Evolutionary conservation across 1,140 invertebrate genomes (phyloP).

Genomic region (Scaptomyza hsui): DNA sequence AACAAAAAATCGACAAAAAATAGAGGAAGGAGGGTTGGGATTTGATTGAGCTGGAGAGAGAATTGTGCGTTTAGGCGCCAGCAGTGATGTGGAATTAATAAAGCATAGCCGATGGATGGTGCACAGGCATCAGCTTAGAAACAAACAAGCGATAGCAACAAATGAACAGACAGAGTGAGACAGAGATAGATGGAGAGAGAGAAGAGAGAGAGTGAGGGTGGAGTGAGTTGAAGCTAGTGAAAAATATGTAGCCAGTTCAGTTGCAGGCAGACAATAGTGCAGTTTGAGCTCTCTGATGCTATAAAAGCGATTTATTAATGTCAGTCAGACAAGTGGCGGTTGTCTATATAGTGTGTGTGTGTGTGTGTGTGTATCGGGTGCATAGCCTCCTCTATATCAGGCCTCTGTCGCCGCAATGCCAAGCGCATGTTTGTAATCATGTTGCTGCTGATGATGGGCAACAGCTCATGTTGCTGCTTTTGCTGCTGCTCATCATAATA

Average conservation of each 20-base stretch:
- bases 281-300: conserved; percentile 53
- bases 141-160: conserved; percentile 49
- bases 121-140: conserved; percentile 54
- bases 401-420: conserved; percentile 33
- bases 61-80: conserved; percentile 53
- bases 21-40: neutral
- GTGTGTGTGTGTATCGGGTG: conserved; percentile 11
- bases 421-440: conserved; percentile 72
- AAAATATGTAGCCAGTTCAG: conserved; percentile 37
- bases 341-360: conserved; percentile 27
- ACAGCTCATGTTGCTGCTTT: conserved; percentile 60
- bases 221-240: conserved; percentile 23
- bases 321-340: conserved; percentile 77
- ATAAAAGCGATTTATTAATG: conserved; percentile 81
- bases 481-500: conserved; percentile 13
- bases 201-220: conserved; percentile 11
- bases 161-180: conserved; percentile 8
- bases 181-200: neutral
- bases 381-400: conserved; percentile 29
- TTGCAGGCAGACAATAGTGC: conserved; percentile 32
- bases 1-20: conserved; percentile 21
- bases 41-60: conserved; percentile 51
- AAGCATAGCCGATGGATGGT: conserved; percentile 52
- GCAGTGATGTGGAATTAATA: conserved; percentile 78
- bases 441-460: conserved; percentile 70